Conservation (phyloP, 2,888 invertebrate species). For the Opisthograptis luteolata region DNA sequence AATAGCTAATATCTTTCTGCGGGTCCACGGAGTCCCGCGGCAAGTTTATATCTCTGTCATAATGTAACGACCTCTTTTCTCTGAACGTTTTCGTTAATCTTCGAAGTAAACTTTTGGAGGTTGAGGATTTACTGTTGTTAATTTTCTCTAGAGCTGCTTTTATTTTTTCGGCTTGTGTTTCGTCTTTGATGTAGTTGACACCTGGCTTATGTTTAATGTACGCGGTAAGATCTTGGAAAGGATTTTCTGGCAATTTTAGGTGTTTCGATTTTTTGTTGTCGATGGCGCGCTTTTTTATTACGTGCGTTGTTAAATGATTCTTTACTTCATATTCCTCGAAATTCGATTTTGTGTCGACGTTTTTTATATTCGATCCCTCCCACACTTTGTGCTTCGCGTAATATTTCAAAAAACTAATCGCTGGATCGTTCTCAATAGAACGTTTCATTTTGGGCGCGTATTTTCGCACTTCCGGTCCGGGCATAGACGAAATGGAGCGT, state of each 20-base stretch:
- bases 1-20: slow-evolving; percentile 61
- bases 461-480: slow-evolving; percentile 3
- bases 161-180: slow-evolving; percentile 39
- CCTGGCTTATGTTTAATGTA: slow-evolving; percentile 42
- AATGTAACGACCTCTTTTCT: slow-evolving; percentile 38
- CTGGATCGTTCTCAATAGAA: slow-evolving; percentile 45
- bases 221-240: slow-evolving; percentile 42
- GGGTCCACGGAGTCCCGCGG: slow-evolving; percentile 52
- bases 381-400: slow-evolving; percentile 68
- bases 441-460: slow-evolving; percentile 43
- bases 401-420: slow-evolving; percentile 57
- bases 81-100: slow-evolving; percentile 4
- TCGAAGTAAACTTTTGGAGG: slow-evolving; percentile 13
- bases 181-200: slow-evolving; percentile 40
- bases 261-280: slow-evolving; percentile 33
- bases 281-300: slow-evolving; percentile 43
- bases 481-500: slow-evolving; percentile 29
- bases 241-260: slow-evolving; percentile 42
- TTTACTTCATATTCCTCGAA: slow-evolving; percentile 43
- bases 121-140: background rate
- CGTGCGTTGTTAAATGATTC: slow-evolving; percentile 44
- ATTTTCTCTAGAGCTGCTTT: slow-evolving; percentile 41
- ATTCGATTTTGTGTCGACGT: slow-evolving; percentile 21
- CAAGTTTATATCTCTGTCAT: slow-evolving; percentile 34
- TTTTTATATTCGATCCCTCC: slow-evolving; percentile 51